Evolutionary conservation across 2,888 invertebrate species (phyloP).

Genomic region (Eurytoma adleriae): DNA sequence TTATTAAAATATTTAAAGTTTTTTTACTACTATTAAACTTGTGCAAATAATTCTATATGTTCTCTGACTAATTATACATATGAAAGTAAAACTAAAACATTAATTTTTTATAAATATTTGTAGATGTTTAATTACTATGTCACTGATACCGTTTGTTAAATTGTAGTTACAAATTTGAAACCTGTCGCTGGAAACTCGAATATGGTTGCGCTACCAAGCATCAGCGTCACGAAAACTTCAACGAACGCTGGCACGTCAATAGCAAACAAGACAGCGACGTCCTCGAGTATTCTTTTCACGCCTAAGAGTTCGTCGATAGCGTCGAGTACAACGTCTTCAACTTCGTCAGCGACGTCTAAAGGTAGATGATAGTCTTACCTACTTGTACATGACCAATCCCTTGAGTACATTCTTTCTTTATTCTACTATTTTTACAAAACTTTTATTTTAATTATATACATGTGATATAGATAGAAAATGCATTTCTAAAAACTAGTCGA

Average conservation of each 20-base stretch:
- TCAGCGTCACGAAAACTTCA: conserved; percentile 66
- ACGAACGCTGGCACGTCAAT: conserved; percentile 60
- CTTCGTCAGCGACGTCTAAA: conserved; percentile 62
- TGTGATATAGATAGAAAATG: too few species aligned
- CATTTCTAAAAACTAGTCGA: too few species aligned
- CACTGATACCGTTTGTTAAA: too few species aligned
- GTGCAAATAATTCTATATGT: not conserved
- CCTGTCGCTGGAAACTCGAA: conserved; percentile 57
- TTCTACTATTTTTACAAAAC: too few species aligned
- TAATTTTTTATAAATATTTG: too few species aligned
- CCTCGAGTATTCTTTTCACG: conserved; percentile 68
- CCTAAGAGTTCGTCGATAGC: conserved; percentile 63
- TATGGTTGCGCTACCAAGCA: conserved; percentile 61
- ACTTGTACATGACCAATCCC: not conserved
- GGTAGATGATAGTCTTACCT: conserved; percentile 64
- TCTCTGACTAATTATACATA: not conserved
- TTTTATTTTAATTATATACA: too few species aligned
- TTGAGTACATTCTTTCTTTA: too few species aligned
- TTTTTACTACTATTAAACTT: not conserved
- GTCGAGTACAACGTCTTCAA: conserved; percentile 60
- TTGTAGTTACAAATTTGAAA: conserved; percentile 43
- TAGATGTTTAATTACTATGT: too few species aligned
- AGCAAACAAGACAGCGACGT: conserved; percentile 60
- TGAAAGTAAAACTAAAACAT: not conserved
- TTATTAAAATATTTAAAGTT: too few species aligned